Conservation (phyloP, 2,797 vertebrate genomes). For the Hyperoplus immaculatus region DNA sequence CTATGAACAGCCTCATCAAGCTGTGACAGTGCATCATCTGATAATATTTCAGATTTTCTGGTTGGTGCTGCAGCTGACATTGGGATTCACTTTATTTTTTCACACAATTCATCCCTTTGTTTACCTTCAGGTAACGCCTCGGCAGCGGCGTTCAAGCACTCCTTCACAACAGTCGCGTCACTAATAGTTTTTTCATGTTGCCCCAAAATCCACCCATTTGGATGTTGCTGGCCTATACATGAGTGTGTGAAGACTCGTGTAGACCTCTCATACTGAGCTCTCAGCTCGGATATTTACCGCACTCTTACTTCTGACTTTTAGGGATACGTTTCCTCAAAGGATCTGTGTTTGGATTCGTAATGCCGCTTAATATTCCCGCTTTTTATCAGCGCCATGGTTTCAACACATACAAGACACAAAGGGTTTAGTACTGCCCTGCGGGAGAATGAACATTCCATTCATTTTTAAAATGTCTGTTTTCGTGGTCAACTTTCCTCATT, state of each 20-base stretch:
- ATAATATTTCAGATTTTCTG: neutral
- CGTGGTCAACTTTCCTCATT: neutral
- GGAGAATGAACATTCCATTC: neutral
- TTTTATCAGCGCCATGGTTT: neutral
- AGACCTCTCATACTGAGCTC: neutral
- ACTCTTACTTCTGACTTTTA: neutral
- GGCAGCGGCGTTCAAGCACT: neutral
- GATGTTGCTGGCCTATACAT: neutral
- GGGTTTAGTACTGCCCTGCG: neutral
- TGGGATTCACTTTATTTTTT: too few relatives aligned
- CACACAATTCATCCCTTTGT: too few relatives aligned
- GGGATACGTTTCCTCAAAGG: neutral
- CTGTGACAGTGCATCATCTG: constrained; percentile 2
- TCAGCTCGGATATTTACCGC: neutral
- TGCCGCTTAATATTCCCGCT: neutral
- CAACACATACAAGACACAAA: neutral
- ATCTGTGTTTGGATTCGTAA: neutral
- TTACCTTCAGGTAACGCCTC: too few relatives aligned
- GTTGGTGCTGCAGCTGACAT: neutral
- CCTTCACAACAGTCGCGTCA: constrained; percentile 14
- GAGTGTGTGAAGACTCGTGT: neutral
- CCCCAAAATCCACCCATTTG: constrained; percentile 19
- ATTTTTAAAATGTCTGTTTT: neutral
- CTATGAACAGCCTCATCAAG: neutral
- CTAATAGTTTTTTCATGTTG: constrained; percentile 8